Evolutionary conservation across 2,888 invertebrate species (phyloP).

Genomic region (Rhagonycha lutea): DNA sequence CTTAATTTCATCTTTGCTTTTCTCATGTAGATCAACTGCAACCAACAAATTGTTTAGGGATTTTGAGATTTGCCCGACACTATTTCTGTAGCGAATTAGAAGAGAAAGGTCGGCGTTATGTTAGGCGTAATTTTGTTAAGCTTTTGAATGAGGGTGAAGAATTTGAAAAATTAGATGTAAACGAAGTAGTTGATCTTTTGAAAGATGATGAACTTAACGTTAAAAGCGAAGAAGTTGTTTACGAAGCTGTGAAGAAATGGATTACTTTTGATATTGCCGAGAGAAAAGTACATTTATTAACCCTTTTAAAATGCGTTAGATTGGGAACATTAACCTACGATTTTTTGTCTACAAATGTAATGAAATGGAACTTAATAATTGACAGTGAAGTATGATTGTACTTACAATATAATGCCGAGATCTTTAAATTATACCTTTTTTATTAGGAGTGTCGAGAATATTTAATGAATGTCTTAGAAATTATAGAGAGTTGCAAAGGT

Average conservation of each 20-base stretch:
- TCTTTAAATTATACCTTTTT: neutral
- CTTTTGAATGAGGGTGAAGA: slow-evolving; percentile 67
- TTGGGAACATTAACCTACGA: slow-evolving; percentile 63
- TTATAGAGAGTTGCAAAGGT: slow-evolving; percentile 30
- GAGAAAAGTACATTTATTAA: slow-evolving; percentile 61
- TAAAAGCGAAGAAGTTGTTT: slow-evolving; percentile 72
- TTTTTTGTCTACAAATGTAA: slow-evolving; percentile 34
- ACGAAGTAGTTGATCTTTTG: slow-evolving; percentile 68
- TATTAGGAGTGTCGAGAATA: slow-evolving; percentile 43
- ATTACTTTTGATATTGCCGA: slow-evolving; percentile 62
- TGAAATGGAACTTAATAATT: slow-evolving; percentile 35
- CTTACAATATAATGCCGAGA: neutral
- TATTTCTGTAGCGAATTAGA: slow-evolving; percentile 73
- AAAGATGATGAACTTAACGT: slow-evolving; percentile 75
- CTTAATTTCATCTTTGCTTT: neutral
- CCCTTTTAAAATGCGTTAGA: slow-evolving; percentile 67
- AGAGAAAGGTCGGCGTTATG: slow-evolving; percentile 58
- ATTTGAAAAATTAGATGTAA: slow-evolving; percentile 63
- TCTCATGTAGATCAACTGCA: slow-evolving; percentile 59
- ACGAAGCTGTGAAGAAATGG: slow-evolving; percentile 76
- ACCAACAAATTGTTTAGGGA: slow-evolving; percentile 72
- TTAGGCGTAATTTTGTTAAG: slow-evolving; percentile 51
- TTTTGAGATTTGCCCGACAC: slow-evolving; percentile 70
- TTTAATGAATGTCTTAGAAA: slow-evolving; percentile 35
- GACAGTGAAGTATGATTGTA: slow-evolving; percentile 34